phyloP scores from a whole-genome alignment of 1,140 invertebrate species.

The Andricus grossulariae region DNA sequence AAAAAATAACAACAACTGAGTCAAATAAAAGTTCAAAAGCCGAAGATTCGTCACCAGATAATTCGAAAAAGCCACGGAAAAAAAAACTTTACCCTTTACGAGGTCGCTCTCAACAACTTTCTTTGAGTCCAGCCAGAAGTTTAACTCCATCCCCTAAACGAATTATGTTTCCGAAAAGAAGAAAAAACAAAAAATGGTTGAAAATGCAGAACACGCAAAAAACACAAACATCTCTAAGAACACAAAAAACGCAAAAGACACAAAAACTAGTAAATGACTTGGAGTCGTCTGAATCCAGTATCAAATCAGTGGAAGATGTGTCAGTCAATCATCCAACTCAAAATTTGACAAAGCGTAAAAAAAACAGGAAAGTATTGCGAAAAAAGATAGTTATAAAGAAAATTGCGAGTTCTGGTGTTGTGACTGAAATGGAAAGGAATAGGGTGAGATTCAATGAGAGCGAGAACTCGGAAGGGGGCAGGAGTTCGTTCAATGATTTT shows the following conservation, averaged over 20 bases:
- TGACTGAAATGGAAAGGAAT: constrained; percentile 50
- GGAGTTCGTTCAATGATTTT: constrained; percentile 61
- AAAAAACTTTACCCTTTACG: constrained; percentile 58
- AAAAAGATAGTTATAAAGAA: constrained; percentile 69
- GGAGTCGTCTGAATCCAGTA: not conserved
- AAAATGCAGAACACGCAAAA: constrained; percentile 4
- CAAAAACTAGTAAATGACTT: not conserved
- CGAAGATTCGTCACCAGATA: not conserved
- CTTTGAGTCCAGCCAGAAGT: constrained; percentile 55
- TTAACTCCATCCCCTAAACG: not conserved
- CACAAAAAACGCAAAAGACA: constrained; percentile 2
- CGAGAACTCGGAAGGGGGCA: constrained; percentile 15
- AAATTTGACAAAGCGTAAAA: constrained; percentile 35
- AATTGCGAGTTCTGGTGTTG: constrained; percentile 44
- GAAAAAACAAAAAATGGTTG: constrained; percentile 6
- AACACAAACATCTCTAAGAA: constrained; percentile 8
- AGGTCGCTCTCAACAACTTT: constrained; percentile 57
- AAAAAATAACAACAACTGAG: not conserved
- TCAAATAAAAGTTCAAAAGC: not conserved
- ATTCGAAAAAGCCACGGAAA: constrained; percentile 40
- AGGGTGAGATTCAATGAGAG: too few relatives aligned
- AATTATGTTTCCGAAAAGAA: not conserved
- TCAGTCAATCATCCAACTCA: too few relatives aligned
- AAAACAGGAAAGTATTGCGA: constrained; percentile 57
- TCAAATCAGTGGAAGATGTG: too few relatives aligned